These are phyloP conservation scores for Ostrea edulis DNA, from an alignment of 1,140 invertebrate species.

Conservation along the genomic window DNA sequence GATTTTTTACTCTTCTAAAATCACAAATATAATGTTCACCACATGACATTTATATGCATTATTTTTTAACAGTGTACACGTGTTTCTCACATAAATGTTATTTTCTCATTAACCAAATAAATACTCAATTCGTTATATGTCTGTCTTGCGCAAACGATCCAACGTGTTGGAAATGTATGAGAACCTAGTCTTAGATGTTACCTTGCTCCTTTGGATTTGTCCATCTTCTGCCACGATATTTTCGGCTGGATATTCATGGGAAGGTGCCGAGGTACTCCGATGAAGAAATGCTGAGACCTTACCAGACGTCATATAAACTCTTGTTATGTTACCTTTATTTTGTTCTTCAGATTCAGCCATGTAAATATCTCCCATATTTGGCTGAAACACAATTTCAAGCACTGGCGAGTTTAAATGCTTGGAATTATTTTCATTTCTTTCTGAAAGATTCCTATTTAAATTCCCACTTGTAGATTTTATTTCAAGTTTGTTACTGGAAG, in stretches of 20 bases:
- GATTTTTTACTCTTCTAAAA: too few relatives aligned
- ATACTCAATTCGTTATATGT: too few relatives aligned
- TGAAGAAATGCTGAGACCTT: background rate
- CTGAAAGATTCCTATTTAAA: background rate
- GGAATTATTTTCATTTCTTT: background rate
- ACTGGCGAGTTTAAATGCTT: background rate
- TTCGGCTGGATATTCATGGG: background rate
- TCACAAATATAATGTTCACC: too few relatives aligned
- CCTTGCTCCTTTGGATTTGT: background rate
- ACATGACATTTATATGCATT: too few relatives aligned
- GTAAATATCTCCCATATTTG: background rate
- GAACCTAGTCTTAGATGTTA: background rate
- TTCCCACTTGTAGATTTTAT: background rate
- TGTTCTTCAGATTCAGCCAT: slow-evolving; percentile 1
- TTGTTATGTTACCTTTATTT: background rate
- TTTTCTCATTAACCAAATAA: too few relatives aligned
- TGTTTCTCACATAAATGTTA: too few relatives aligned
- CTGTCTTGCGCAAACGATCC: too few relatives aligned
- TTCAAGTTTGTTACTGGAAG: background rate
- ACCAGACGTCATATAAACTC: background rate
- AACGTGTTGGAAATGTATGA: background rate
- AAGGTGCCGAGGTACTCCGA: background rate
- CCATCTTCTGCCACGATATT: background rate
- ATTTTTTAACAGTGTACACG: too few relatives aligned
- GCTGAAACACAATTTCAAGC: slow-evolving; percentile 17